These are phyloP conservation scores for Chironomus riparius DNA, from an alignment of 2,888 invertebrate species.

Conservation along the genomic window DNA sequence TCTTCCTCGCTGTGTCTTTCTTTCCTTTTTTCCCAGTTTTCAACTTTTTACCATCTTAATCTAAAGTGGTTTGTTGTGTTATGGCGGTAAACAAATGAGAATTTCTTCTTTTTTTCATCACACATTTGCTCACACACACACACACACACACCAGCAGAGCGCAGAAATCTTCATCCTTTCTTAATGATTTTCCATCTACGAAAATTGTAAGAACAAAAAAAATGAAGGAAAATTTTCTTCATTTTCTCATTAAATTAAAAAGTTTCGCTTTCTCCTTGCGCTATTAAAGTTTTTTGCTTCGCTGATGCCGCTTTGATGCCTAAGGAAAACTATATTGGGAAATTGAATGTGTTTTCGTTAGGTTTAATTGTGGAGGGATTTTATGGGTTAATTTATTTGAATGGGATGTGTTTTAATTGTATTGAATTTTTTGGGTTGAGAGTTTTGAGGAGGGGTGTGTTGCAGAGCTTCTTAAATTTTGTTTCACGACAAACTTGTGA, in stretches of 20 bases:
- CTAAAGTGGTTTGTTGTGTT: not conserved
- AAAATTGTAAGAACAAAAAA: not conserved
- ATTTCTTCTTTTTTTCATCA: too few species aligned
- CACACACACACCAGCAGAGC: not conserved
- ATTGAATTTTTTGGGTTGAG: too few species aligned
- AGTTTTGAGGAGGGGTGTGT: too few species aligned
- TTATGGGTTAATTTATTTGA: too few species aligned
- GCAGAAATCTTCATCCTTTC: not conserved
- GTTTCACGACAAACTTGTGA: too few species aligned
- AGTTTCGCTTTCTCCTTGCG: not conserved
- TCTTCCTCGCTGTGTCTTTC: not conserved
- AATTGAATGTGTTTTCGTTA: too few species aligned
- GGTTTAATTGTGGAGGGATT: too few species aligned
- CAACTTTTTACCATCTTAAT: not conserved
- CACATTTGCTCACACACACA: too few species aligned
- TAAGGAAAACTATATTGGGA: not conserved
- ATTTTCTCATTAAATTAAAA: too few species aligned
- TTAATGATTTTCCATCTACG: not conserved
- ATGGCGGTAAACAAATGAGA: not conserved
- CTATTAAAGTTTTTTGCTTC: not conserved
- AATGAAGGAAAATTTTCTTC: not conserved
- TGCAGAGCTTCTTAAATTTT: too few species aligned
- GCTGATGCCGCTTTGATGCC: not conserved
- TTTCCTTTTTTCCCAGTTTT: not conserved
- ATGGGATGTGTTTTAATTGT: too few species aligned